phyloP scores from a whole-genome alignment of 2,113 vertebrate species.

The Triplophysa dalaica region DNA sequence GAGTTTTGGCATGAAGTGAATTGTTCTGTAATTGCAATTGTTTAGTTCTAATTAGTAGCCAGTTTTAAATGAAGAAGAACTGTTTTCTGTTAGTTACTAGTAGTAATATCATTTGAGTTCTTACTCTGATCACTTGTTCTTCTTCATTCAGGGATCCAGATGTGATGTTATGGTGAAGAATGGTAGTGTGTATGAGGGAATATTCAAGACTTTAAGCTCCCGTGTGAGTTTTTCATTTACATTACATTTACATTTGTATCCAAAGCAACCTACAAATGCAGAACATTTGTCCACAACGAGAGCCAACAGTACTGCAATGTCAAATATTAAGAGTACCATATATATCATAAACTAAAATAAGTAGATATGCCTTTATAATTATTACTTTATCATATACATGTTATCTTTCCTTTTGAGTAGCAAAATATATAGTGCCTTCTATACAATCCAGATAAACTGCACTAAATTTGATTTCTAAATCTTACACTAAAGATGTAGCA shows the following conservation, averaged over 20 bases:
- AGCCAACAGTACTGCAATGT: no score
- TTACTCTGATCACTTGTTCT: neutral
- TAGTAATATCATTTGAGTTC: neutral
- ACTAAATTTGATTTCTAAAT: neutral
- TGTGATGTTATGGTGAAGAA: conserved; percentile 90
- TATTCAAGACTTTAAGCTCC: conserved; percentile 91
- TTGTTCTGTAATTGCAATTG: neutral
- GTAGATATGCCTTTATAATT: no score
- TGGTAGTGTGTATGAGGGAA: conserved; percentile 85
- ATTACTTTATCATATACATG: no score
- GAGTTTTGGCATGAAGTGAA: conserved; percentile 54
- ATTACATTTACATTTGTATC: neutral
- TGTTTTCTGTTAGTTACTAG: neutral
- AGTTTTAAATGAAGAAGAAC: neutral
- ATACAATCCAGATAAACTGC: neutral
- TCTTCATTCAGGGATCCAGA: conserved; percentile 79
- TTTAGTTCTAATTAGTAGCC: no score
- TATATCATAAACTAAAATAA: no score
- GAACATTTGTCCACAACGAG: no score
- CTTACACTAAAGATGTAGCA: neutral
- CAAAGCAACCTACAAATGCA: neutral
- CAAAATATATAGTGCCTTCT: no score
- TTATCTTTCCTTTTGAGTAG: no score
- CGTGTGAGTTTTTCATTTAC: conserved; percentile 72
- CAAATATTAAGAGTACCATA: no score